Percentiles rank a stretch among this genome's conserved stretches.
Evolutionary conservation across 2,888 invertebrate species (phyloP).

Genomic region (Miltochrista miniata): DNA sequence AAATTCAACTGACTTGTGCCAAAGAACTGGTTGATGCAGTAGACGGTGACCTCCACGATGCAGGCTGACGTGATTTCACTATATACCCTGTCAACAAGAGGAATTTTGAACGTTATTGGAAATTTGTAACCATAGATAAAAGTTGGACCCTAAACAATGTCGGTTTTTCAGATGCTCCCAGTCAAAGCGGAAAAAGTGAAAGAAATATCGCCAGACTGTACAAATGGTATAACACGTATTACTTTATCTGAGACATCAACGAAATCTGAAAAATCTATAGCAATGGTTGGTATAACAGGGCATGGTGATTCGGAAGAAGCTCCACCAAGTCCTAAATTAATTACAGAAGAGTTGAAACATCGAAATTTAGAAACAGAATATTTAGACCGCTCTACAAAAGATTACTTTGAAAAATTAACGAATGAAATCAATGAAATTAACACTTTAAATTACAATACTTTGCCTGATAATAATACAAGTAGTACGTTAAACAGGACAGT

Average conservation of each 20-base stretch:
- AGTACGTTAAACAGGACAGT: not conserved
- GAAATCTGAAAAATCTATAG: constrained; percentile 52
- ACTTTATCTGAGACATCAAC: constrained; percentile 15
- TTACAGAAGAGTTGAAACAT: constrained; percentile 41
- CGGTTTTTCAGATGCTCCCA: constrained; percentile 9
- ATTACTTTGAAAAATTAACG: constrained; percentile 53
- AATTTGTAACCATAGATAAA: constrained; percentile 18
- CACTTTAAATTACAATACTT: constrained; percentile 7
- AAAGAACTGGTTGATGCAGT: constrained; percentile 62
- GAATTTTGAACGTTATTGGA: constrained; percentile 33
- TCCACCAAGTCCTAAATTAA: constrained; percentile 49
- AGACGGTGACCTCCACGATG: constrained; percentile 50
- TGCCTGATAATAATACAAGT: constrained; percentile 5
- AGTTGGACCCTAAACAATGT: no score
- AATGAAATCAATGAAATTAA: constrained; percentile 31
- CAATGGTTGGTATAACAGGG: constrained; percentile 60
- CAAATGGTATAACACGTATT: not conserved
- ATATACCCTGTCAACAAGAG: constrained; percentile 43
- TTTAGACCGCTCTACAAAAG: constrained; percentile 44
- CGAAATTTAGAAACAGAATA: constrained; percentile 54
- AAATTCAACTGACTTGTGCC: constrained; percentile 56
- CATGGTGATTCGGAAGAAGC: constrained; percentile 59
- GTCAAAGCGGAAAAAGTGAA: constrained; percentile 2
- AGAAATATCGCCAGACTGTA: not conserved
- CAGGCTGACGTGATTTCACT: constrained; percentile 32